A percentile compares a stretch with the other conserved stretches of the same genome.
Evolutionary conservation across 2,888 invertebrate genomes (phyloP).

Genomic region (Idaea aversata): DNA sequence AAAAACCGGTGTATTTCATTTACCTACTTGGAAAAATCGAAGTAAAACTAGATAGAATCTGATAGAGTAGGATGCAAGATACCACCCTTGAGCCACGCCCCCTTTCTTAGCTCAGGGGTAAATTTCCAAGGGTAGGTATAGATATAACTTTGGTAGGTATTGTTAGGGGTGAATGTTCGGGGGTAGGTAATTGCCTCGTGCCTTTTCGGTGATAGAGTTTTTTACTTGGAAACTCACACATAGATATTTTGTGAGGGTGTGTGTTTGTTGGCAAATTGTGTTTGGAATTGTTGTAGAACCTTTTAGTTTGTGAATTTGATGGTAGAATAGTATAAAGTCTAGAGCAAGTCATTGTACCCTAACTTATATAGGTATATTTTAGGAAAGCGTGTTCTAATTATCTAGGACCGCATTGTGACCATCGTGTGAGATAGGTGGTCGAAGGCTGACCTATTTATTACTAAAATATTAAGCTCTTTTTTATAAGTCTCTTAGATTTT

Average conservation of each 20-base stretch:
- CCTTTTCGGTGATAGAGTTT: slow-evolving; percentile 23
- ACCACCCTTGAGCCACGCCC: slow-evolving; percentile 56
- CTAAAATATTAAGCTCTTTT: too few species aligned
- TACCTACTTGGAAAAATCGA: slow-evolving; percentile 28
- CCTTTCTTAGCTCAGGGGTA: slow-evolving; percentile 54
- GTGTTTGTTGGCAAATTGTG: not conserved
- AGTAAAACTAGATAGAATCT: slow-evolving; percentile 20
- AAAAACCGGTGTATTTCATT: not conserved
- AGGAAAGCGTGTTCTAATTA: too few species aligned
- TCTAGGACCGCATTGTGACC: too few species aligned
- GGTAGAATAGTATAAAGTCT: too few species aligned
- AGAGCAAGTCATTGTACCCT: too few species aligned
- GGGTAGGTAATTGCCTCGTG: slow-evolving; percentile 55
- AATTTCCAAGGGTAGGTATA: slow-evolving; percentile 41
- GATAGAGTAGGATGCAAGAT: slow-evolving; percentile 49
- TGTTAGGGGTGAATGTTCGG: slow-evolving; percentile 42
- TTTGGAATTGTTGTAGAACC: too few species aligned
- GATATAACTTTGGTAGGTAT: slow-evolving; percentile 15
- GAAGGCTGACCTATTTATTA: too few species aligned
- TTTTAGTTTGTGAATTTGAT: too few species aligned
- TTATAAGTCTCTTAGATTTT: too few species aligned
- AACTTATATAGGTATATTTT: too few species aligned
- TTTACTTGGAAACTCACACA: not conserved
- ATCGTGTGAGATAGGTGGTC: too few species aligned
- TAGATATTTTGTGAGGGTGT: not conserved